Evolutionary conservation across 2,797 vertebrate genomes (phyloP).

Genomic region (Bovichtus variegatus): DNA sequence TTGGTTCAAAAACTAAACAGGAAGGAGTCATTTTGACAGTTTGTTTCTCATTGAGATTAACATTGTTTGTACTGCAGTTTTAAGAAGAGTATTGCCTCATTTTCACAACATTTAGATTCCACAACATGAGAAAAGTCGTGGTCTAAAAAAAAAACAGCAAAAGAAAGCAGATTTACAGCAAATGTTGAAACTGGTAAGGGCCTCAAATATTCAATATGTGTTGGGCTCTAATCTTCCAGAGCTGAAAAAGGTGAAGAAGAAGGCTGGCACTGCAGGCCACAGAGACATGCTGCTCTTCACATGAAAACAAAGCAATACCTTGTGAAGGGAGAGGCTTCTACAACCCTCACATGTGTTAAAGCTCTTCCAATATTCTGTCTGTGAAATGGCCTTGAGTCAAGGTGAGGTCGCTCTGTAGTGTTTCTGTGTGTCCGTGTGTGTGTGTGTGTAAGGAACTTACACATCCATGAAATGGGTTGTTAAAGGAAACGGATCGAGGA

Average conservation of each 20-base stretch:
- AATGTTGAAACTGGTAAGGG: no score
- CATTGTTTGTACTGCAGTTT: neutral
- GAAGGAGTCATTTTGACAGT: neutral
- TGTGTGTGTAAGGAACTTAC: neutral
- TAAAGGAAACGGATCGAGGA: constrained; percentile 6
- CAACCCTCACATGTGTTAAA: neutral
- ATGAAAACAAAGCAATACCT: neutral
- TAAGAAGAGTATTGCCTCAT: neutral
- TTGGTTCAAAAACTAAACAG: neutral
- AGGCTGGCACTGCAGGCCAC: neutral
- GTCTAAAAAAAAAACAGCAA: neutral
- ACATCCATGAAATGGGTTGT: neutral
- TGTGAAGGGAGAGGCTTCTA: neutral
- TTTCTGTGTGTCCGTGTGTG: constrained; percentile 1
- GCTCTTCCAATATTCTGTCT: neutral
- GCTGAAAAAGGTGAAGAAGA: neutral
- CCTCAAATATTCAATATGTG: neutral
- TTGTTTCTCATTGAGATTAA: neutral
- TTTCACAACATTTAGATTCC: neutral
- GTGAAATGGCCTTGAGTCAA: constrained; percentile 34
- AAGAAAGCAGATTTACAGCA: neutral
- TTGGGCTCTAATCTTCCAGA: neutral
- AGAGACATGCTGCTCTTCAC: neutral
- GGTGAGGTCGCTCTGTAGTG: constrained; percentile 7
- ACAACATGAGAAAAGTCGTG: neutral